Conservation (phyloP, 2,888 invertebrate genomes). For the Epinotia brunnichana region DNA sequence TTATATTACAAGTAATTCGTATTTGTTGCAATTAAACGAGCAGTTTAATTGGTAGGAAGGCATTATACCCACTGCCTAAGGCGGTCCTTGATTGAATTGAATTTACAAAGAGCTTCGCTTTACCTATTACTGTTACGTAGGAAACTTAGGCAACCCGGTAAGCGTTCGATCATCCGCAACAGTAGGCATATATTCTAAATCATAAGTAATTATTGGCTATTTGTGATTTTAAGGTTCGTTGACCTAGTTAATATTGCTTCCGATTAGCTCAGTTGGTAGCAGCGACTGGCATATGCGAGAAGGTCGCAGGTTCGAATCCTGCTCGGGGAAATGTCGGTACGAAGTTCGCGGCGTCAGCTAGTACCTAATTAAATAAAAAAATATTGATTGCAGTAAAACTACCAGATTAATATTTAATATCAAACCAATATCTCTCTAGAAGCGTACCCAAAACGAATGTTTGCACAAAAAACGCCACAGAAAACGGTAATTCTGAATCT, state of each 20-base stretch:
- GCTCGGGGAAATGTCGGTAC: no score
- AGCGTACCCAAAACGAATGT: background rate
- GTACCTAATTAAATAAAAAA: no score
- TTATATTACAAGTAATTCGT: conserved; percentile 38
- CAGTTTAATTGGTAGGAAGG: conserved; percentile 29
- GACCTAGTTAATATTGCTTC: no score
- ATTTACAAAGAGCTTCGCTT: conserved; percentile 41
- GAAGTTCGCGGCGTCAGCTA: no score
- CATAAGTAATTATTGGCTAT: background rate
- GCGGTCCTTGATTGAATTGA: conserved; percentile 35
- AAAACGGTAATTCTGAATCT: conserved; percentile 22
- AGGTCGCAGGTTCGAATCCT: no score
- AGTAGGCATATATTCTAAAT: background rate
- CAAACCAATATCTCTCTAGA: no score
- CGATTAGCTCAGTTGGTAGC: no score
- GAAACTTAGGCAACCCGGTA: conserved; percentile 32
- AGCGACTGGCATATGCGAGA: no score
- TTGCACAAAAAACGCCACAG: conserved; percentile 3
- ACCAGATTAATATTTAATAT: no score
- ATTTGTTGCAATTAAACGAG: conserved; percentile 32
- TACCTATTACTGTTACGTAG: conserved; percentile 36
- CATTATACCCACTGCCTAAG: conserved; percentile 35
- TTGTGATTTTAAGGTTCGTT: background rate
- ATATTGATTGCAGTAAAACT: no score
- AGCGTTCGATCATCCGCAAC: conserved; percentile 17